Conservation (phyloP, 2,888 invertebrate species). For the Chrysolina haemoptera region DNA sequence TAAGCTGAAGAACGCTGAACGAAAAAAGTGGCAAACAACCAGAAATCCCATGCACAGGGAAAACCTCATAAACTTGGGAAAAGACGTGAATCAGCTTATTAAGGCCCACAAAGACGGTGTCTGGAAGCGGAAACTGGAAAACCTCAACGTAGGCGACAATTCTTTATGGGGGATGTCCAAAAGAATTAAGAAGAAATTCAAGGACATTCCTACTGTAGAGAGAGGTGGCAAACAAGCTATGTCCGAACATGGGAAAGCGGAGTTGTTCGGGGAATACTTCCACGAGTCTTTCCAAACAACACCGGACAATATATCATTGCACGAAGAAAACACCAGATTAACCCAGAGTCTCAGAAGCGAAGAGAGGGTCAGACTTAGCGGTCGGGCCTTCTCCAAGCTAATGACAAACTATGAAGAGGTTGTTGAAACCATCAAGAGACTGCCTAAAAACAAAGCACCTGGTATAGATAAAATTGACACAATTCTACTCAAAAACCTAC, state of each 20-base stretch:
- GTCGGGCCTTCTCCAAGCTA: too few species aligned
- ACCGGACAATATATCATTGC: neutral
- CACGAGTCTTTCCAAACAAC: neutral
- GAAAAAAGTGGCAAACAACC: neutral
- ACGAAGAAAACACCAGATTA: neutral
- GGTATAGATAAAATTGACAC: neutral
- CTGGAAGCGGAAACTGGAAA: neutral
- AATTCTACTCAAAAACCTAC: neutral
- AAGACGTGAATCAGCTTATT: neutral
- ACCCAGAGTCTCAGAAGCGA: neutral
- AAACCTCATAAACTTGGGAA: neutral
- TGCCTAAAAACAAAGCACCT: too few species aligned
- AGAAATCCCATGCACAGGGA: neutral
- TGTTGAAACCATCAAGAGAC: too few species aligned
- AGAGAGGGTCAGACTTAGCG: neutral
- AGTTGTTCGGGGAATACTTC: neutral
- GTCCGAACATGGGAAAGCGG: neutral
- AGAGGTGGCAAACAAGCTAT: neutral
- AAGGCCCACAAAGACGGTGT: neutral
- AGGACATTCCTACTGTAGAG: neutral
- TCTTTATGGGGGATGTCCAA: neutral
- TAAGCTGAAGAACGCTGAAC: neutral
- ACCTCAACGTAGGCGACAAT: neutral
- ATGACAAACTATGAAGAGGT: too few species aligned
- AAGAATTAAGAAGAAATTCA: neutral